Evolutionary conservation across 2,797 vertebrate genomes (phyloP).

Genomic region (Fringilla coelebs): DNA sequence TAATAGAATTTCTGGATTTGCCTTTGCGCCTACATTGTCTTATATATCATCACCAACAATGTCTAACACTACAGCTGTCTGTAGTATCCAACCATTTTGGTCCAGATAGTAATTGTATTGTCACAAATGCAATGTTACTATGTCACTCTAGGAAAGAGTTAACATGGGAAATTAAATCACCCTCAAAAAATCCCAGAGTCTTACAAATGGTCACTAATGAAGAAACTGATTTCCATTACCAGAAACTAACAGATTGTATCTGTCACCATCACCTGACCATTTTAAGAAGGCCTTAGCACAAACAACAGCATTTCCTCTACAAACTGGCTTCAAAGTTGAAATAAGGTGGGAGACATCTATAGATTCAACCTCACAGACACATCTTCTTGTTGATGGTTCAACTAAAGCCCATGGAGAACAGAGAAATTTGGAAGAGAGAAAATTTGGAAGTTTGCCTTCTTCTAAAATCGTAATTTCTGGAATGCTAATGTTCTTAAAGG

Average conservation of each 20-base stretch:
- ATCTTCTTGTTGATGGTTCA: neutral
- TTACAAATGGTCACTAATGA: neutral
- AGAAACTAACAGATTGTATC: neutral
- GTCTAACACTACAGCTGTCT: neutral
- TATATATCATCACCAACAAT: neutral
- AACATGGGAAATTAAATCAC: neutral
- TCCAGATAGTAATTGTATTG: neutral
- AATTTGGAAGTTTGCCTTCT: neutral
- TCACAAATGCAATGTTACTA: neutral
- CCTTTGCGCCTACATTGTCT: neutral
- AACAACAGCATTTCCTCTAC: neutral
- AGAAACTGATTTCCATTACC: neutral
- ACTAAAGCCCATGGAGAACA: neutral
- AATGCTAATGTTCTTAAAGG: neutral
- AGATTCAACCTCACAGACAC: neutral
- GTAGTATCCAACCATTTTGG: neutral
- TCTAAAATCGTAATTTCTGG: slow-evolving; percentile 20
- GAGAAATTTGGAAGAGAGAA: neutral
- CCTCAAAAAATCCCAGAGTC: neutral
- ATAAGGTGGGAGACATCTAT: neutral
- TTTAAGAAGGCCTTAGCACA: neutral
- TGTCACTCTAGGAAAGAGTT: neutral
- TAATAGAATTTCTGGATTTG: neutral
- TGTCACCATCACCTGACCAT: neutral
- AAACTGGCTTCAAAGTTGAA: neutral